Evolutionary conservation across 1,140 invertebrate species (phyloP).

Genomic region (Drosophila micromelanica): DNA sequence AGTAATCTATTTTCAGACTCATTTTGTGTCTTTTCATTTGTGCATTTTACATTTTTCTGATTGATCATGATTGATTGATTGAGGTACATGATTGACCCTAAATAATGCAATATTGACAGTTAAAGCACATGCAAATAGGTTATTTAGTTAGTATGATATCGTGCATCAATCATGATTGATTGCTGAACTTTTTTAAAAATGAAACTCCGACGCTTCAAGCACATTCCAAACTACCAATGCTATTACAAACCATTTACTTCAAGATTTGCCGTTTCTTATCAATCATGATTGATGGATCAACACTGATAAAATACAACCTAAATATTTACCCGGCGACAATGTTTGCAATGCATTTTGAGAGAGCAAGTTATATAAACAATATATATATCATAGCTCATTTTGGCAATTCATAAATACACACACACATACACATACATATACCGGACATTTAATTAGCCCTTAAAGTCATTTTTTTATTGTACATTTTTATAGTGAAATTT

Average conservation of each 20-base stretch:
- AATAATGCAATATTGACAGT: constrained; percentile 1
- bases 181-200: not conserved
- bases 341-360: constrained; percentile 43
- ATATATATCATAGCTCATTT: constrained; percentile 51
- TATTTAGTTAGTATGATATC: not conserved
- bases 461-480: constrained; percentile 48
- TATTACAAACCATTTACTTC: not conserved
- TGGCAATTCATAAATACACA: constrained; percentile 42
- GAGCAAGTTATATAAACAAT: constrained; percentile 28
- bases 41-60: not conserved
- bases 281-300: constrained; percentile 7
- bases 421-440: constrained; percentile 40
- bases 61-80: not conserved
- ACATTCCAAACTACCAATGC: constrained; percentile 18
- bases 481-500: constrained; percentile 47
- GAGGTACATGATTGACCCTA: not conserved
- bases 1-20: no score
- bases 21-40: not conserved
- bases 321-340: constrained; percentile 4
- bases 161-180: constrained; percentile 7
- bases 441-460: constrained; percentile 68
- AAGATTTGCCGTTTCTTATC: not conserved
- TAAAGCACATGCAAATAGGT: constrained; percentile 6
- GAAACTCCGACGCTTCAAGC: constrained; percentile 12
- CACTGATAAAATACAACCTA: not conserved